Evolutionary conservation across 2,113 vertebrate genomes (phyloP).

Genomic region (Lepisosteus osseus): DNA sequence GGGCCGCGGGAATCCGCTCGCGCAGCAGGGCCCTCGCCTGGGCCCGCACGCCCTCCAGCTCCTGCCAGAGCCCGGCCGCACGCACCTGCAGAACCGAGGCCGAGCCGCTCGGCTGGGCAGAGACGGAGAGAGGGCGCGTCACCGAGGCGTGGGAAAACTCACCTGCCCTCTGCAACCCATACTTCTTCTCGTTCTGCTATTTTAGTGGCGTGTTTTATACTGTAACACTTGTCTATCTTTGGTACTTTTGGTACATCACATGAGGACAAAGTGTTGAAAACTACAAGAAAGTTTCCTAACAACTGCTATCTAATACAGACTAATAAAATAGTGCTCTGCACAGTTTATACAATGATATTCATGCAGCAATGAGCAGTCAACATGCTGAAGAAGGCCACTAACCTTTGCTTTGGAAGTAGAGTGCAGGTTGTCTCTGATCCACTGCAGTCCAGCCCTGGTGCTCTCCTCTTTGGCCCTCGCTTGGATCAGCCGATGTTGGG

Average conservation of each 20-base stretch:
- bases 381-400: neutral
- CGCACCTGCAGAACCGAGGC: constrained; percentile 48
- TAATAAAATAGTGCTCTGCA: too few species aligned
- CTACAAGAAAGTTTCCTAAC: too few species aligned
- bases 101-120: constrained; percentile 23
- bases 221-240: too few species aligned
- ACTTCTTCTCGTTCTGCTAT: too few species aligned
- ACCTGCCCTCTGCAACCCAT: too few species aligned
- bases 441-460: constrained; percentile 62
- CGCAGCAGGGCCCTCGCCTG: constrained; percentile 68
- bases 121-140: neutral
- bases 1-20: constrained; percentile 62
- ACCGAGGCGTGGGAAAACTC: neutral
- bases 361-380: too few species aligned
- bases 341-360: too few species aligned
- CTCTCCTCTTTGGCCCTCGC: constrained; percentile 67
- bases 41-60: constrained; percentile 67
- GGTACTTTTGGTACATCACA: too few species aligned
- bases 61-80: constrained; percentile 60
- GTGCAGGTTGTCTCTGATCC: constrained; percentile 63
- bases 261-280: too few species aligned
- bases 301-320: too few species aligned
- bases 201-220: too few species aligned
- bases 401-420: constrained; percentile 58
- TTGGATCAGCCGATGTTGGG: constrained; percentile 74